These are phyloP conservation scores for Peromyscus californicus DNA, from an alignment of 2,113 vertebrate genomes.

Conservation along the genomic window DNA sequence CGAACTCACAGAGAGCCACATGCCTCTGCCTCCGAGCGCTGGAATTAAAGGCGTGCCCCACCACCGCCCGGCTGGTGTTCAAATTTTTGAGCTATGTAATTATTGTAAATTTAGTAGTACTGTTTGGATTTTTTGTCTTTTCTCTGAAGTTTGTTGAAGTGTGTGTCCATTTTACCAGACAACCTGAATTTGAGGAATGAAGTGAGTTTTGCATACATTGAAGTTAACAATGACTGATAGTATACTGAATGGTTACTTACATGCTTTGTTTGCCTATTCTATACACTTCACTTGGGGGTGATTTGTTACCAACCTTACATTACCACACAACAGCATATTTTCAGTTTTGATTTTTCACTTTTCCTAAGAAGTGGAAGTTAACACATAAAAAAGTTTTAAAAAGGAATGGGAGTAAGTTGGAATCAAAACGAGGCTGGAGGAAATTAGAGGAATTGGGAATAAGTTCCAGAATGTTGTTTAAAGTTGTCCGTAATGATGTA, in stretches of 20 bases:
- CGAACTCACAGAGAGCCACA: too few relatives aligned
- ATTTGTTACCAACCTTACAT: background rate
- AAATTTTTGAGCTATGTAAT: conserved; percentile 37
- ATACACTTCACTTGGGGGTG: background rate
- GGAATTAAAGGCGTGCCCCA: too few relatives aligned
- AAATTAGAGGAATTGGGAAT: conserved; percentile 2
- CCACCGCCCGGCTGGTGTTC: background rate
- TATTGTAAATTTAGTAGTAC: background rate
- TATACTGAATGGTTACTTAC: background rate
- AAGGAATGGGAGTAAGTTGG: background rate
- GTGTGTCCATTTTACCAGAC: background rate
- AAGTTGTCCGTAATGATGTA: conserved; percentile 41
- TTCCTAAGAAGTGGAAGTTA: background rate
- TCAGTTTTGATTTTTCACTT: conserved; percentile 50
- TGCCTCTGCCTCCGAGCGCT: too few relatives aligned
- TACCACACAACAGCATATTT: background rate
- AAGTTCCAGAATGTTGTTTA: conserved; percentile 57
- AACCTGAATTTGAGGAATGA: conserved; percentile 38
- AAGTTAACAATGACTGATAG: background rate
- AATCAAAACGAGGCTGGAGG: conserved; percentile 5
- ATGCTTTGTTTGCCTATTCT: background rate
- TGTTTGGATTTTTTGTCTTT: conserved; percentile 44
- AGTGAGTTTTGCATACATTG: background rate
- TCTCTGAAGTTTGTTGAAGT: background rate
- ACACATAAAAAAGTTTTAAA: background rate